A percentile compares a stretch with the other conserved stretches of the same genome.
phyloP scores from a whole-genome alignment of 1,140 invertebrate species.

The Calycopis cecrops region DNA sequence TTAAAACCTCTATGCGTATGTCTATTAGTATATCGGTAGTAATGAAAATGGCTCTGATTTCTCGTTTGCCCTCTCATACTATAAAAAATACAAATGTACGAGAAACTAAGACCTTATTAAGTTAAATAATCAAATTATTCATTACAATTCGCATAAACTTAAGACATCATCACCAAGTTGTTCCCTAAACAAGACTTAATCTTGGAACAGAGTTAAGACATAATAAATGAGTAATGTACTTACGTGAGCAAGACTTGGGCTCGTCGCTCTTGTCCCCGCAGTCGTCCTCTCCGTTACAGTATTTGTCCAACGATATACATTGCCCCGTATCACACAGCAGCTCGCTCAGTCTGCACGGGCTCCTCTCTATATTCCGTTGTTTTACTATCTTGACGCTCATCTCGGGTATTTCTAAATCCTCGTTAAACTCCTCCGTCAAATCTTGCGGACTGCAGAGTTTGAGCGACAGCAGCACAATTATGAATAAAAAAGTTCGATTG shows the following conservation, averaged over 20 bases:
- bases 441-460: slow-evolving; percentile 65
- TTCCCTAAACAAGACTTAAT: too few species aligned
- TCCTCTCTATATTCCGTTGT: slow-evolving; percentile 34
- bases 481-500: slow-evolving; percentile 60
- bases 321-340: slow-evolving; percentile 82
- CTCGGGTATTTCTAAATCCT: slow-evolving; percentile 47
- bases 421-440: slow-evolving; percentile 59
- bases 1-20: too few species aligned
- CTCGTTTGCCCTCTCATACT: too few species aligned
- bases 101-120: too few species aligned
- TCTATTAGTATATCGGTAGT: too few species aligned
- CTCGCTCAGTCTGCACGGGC: slow-evolving; percentile 84
- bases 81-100: too few species aligned
- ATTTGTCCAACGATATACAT: slow-evolving; percentile 85
- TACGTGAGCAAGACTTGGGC: slow-evolving; percentile 85
- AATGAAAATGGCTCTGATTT: too few species aligned
- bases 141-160: too few species aligned
- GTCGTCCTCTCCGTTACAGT: slow-evolving; percentile 86
- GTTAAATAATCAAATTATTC: too few species aligned
- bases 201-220: too few species aligned
- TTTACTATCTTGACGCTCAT: slow-evolving; percentile 47
- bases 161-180: too few species aligned
- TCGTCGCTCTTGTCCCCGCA: slow-evolving; percentile 88
- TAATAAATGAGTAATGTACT: slow-evolving; percentile 67
- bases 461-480: slow-evolving; percentile 57